Percentiles rank a stretch among this genome's conserved stretches.
Evolutionary conservation across 2,113 vertebrate genomes (phyloP).

Genomic region (Paracanthobrama guichenoti): DNA sequence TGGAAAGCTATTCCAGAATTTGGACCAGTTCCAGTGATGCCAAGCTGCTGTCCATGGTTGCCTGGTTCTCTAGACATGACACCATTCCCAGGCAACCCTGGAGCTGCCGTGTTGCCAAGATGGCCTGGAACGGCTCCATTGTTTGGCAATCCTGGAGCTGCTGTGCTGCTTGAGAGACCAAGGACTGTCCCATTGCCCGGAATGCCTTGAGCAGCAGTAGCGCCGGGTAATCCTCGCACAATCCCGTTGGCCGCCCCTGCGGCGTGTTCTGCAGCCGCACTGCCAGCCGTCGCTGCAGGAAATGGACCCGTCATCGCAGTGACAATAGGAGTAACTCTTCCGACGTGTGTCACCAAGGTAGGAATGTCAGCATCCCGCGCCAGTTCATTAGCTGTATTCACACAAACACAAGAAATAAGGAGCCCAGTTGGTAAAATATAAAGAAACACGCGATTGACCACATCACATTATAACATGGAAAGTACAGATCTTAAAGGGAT

Average conservation of each 20-base stretch:
- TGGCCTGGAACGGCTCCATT: conserved; percentile 12
- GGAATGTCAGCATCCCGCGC: conserved; percentile 72
- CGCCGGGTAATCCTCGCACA: conserved; percentile 36
- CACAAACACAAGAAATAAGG: conserved; percentile 34
- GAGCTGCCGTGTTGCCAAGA: conserved; percentile 7
- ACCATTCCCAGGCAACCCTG: conserved; percentile 28
- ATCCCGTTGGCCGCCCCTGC: conserved; percentile 62
- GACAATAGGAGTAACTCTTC: conserved; percentile 64
- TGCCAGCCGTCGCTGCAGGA: conserved; percentile 6
- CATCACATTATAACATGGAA: not conserved
- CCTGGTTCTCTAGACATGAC: not conserved
- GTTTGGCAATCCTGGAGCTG: not conserved
- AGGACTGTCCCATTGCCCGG: conserved; percentile 62
- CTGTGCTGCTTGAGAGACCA: not conserved
- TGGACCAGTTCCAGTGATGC: conserved; percentile 57
- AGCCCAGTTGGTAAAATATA: not conserved
- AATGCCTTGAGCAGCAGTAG: not conserved
- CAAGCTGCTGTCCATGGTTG: conserved; percentile 57
- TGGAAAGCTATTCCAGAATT: conserved; percentile 39
- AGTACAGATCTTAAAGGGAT: not conserved
- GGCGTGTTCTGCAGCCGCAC: conserved; percentile 50
- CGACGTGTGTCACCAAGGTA: conserved; percentile 67
- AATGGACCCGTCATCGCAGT: conserved; percentile 42
- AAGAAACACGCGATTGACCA: not conserved
- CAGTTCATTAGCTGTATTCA: conserved; percentile 63